Evolutionary conservation across 2,797 vertebrate species (phyloP).

Genomic region (Melanotaenia nigrans): DNA sequence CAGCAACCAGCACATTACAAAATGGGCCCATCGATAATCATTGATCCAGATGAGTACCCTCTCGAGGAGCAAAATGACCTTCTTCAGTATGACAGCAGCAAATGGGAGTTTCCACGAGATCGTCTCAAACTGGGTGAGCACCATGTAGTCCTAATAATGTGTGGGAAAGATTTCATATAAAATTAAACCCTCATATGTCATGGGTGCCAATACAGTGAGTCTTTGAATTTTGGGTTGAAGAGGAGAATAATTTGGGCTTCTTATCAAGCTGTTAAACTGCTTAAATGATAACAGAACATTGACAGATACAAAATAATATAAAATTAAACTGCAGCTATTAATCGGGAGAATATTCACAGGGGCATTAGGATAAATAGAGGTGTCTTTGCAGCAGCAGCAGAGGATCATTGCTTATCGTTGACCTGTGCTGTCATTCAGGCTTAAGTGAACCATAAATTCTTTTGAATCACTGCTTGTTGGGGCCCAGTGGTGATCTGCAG

Average conservation of each 20-base stretch:
- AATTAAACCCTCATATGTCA: neutral
- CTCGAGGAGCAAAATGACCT: conserved; percentile 92
- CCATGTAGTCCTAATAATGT: neutral
- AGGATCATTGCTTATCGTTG: conserved; percentile 64
- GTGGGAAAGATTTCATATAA: neutral
- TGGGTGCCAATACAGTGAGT: neutral
- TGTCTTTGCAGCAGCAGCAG: conserved; percentile 55
- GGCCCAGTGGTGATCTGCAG: conserved; percentile 36
- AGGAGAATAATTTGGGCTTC: neutral
- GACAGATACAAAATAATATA: neutral
- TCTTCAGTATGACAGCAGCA: conserved; percentile 92
- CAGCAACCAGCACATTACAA: conserved; percentile 90
- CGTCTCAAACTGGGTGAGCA: conserved; percentile 89
- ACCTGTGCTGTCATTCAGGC: conserved; percentile 59
- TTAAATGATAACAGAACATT: neutral
- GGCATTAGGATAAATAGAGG: conserved; percentile 16
- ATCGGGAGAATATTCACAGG: conserved; percentile 1
- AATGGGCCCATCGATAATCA: conserved; percentile 93
- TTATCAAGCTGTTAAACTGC: neutral
- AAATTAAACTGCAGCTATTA: conserved; percentile 14
- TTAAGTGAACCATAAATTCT: conserved; percentile 69
- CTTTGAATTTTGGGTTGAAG: neutral
- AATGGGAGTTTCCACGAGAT: conserved; percentile 96
- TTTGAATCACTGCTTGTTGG: conserved; percentile 41
- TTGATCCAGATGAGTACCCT: conserved; percentile 93